Conservation (phyloP, 2,888 invertebrate genomes). For the Heliothis peltigera region DNA sequence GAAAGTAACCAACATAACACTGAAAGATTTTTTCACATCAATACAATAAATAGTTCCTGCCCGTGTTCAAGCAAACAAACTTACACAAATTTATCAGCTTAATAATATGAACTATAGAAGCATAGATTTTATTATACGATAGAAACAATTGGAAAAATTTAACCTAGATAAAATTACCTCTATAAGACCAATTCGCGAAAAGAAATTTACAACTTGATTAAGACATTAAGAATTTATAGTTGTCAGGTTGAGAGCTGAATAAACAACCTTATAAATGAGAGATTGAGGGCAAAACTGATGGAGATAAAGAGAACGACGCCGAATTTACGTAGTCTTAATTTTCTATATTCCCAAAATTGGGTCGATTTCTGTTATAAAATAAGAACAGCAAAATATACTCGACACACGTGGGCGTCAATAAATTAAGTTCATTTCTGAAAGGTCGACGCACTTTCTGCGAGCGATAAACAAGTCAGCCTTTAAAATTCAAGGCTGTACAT, state of each 20-base stretch:
- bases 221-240: neutral
- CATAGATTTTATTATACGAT: neutral
- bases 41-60: too few species aligned
- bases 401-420: slow-evolving; percentile 22
- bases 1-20: too few species aligned
- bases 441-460: slow-evolving; percentile 54
- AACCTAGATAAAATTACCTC: neutral
- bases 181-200: neutral
- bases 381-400: slow-evolving; percentile 1
- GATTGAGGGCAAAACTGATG: slow-evolving; percentile 1
- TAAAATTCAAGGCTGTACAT: slow-evolving; percentile 51
- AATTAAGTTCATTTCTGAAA: slow-evolving; percentile 34
- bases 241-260: neutral
- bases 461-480: slow-evolving; percentile 59
- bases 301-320: slow-evolving; percentile 13
- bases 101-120: too few species aligned
- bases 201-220: neutral
- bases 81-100: too few species aligned
- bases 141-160: neutral
- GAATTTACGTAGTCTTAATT: slow-evolving; percentile 7
- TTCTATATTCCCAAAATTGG: slow-evolving; percentile 39
- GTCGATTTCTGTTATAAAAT: slow-evolving; percentile 29
- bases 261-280: slow-evolving; percentile 1
- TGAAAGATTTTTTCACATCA: too few species aligned
- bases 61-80: too few species aligned